Percentiles rank a stretch among this genome's conserved stretches.
phyloP scores from a whole-genome alignment of 2,113 vertebrate species.

The Lepisosteus osseus region DNA sequence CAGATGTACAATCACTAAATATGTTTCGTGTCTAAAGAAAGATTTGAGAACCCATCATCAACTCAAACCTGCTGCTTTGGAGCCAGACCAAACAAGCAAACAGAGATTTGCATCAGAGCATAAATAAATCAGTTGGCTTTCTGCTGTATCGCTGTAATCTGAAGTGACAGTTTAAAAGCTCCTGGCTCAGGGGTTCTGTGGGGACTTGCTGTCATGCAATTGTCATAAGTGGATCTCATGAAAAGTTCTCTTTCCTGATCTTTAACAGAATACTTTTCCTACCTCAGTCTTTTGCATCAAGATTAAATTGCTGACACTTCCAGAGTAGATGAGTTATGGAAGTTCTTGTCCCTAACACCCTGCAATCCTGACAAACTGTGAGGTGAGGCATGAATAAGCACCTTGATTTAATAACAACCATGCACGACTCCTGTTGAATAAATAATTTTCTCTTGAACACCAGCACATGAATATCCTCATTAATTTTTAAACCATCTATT shows the following conservation, averaged over 20 bases:
- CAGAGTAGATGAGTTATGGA: background rate
- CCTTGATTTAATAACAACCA: background rate
- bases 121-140: constrained; percentile 64
- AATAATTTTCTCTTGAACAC: background rate
- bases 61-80: constrained; percentile 15
- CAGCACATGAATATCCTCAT: background rate
- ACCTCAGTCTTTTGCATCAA: background rate
- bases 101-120: constrained; percentile 58
- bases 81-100: constrained; percentile 43
- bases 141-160: constrained; percentile 51
- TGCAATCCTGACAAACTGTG: background rate
- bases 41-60: background rate
- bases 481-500: constrained; percentile 1
- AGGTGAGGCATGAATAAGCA: background rate
- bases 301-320: background rate
- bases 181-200: constrained; percentile 41
- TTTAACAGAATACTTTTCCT: background rate
- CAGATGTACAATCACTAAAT: background rate
- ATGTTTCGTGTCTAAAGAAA: background rate
- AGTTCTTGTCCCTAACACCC: background rate
- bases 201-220: constrained; percentile 44
- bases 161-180: constrained; percentile 66
- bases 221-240: constrained; percentile 37
- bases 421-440: background rate
- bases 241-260: constrained; percentile 10